Base-by-base conservation (phyloP, 2,113 vertebrate genomes). In the Ursus arctos region DNA sequence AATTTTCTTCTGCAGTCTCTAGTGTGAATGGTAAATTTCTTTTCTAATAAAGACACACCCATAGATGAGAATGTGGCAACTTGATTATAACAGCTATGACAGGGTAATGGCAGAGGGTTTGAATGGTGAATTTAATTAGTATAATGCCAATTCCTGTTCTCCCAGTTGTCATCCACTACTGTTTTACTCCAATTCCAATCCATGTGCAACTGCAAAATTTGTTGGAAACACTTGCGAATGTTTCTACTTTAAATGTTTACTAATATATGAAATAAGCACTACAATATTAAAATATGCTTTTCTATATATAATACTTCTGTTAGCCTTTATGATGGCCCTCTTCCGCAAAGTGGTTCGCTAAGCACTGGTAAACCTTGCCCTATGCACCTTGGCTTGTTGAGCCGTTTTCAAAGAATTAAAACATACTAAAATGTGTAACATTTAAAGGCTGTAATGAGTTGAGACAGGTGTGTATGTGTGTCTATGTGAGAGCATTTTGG, bases 161-260 rank as follows among this genome's bases (percentile, higher is more conserved):
- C n/a, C 61, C 3, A 24, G 26, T 82, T 76, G 43, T 36, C 51
- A 59, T 59, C 69, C 19, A 6, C 90, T 67, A 63, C 26, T 51
- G 81, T 83, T 94, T 90, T 67, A 28, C 9, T 89, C 81, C 21
- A 31, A 88, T 77, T 91, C 51, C 19, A 91, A 65, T 28, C 31
- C 57, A 47, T 71, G 7, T 77, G n/a, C 90, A 86, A 89, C 53
- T 74, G 49, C 87, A 96, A 87, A 97, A 91, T 40, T 53, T 88
- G 5, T 77, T 86, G 10, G 28, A 92, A 69, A 86, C 16, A 77
- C 82, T 79, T 72, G 3, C 19, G 95, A 69, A 69, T 88, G 83
- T 89, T 81, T 97, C 90, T n/a, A 57, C 36, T 71, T 31, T 63
- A 74, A 76, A 63, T 94, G 22, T 92, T 94, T 91, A 65, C 13